phyloP scores from a whole-genome alignment of 2,888 invertebrate species.

The Endotricha flammealis region DNA sequence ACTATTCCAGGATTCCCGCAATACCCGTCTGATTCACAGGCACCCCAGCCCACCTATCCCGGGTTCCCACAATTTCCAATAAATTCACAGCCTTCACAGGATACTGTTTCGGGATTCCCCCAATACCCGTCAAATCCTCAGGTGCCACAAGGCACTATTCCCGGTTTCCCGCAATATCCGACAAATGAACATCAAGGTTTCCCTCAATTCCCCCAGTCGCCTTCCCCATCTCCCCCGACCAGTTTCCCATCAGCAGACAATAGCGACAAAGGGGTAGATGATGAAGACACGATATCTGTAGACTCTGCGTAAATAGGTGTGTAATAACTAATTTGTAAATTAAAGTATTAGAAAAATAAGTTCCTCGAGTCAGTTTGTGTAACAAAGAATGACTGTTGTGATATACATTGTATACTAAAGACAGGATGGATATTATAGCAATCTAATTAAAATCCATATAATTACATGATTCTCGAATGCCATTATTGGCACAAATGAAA shows the following conservation, averaged over 20 bases:
- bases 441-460: too few species aligned
- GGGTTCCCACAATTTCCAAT: not conserved
- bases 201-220: conserved; percentile 12
- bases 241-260: conserved; percentile 39
- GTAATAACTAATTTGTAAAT: not conserved
- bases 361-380: conserved; percentile 5
- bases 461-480: too few species aligned
- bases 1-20: not conserved
- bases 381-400: too few species aligned
- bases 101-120: not conserved
- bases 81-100: not conserved
- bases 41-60: not conserved
- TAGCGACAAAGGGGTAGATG: conserved; percentile 49
- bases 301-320: conserved; percentile 49
- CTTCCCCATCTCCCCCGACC: conserved; percentile 39
- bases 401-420: conserved; percentile 34
- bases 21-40: not conserved
- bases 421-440: too few species aligned
- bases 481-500: too few species aligned
- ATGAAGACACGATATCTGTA: conserved; percentile 66
- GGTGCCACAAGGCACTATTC: conserved; percentile 28
- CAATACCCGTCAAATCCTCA: conserved; percentile 12
- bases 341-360: not conserved
- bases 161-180: conserved; percentile 18
- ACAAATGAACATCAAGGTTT: not conserved